These are phyloP conservation scores for Styela clava DNA, from an alignment of 23 tunicate species.

Conservation along the genomic window DNA sequence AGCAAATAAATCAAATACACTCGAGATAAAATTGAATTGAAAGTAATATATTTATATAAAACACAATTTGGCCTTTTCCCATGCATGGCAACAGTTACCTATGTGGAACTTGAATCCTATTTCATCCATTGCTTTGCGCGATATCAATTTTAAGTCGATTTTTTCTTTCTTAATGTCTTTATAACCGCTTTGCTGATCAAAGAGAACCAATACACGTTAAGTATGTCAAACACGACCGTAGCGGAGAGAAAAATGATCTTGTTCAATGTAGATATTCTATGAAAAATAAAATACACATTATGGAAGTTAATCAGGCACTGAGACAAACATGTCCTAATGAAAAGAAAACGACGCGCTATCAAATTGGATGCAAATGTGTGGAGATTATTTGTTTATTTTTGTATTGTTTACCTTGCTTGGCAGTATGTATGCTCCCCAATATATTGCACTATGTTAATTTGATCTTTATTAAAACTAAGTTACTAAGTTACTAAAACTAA, in stretches of 20 bases:
- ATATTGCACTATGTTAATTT: not conserved
- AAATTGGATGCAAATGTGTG: too few species aligned
- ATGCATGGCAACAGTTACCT: too few species aligned
- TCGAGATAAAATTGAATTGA: too few species aligned
- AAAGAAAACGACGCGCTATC: too few species aligned
- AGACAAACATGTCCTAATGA: not conserved
- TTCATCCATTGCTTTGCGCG: not conserved
- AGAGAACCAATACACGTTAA: not conserved
- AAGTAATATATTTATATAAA: too few species aligned
- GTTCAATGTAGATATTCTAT: not conserved
- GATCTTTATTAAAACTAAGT: not conserved
- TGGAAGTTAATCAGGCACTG: not conserved
- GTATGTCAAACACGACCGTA: not conserved
- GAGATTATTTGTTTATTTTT: too few species aligned
- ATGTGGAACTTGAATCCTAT: too few species aligned
- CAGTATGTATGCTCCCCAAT: too few species aligned
- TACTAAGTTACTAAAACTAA: too few species aligned
- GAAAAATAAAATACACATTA: not conserved
- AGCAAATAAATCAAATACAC: too few species aligned
- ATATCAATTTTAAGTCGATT: not conserved
- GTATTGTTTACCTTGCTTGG: too few species aligned
- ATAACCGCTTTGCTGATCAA: not conserved
- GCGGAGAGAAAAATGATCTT: not conserved
- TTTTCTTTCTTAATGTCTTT: not conserved
- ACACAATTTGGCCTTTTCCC: too few species aligned